Conservation (phyloP, 2,797 vertebrate species). For the Poeciliopsis presidionis region DNA sequence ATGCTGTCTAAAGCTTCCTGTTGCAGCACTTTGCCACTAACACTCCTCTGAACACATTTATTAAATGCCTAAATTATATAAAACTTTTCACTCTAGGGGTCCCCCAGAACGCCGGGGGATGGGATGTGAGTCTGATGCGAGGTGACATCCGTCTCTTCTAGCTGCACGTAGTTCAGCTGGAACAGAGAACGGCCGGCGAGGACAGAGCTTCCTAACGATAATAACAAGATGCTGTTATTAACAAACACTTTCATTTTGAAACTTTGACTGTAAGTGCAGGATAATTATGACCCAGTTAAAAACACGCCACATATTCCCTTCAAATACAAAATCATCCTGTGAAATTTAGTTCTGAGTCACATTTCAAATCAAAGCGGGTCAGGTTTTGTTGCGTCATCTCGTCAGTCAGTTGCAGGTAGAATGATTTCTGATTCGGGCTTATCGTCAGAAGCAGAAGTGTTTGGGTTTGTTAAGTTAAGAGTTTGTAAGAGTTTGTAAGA, state of each 20-base stretch:
- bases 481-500: neutral
- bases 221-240: neutral
- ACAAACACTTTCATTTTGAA: neutral
- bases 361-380: neutral
- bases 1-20: neutral
- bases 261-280: neutral
- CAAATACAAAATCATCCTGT: neutral
- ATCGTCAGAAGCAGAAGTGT: too few species aligned
- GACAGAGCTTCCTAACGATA: neutral
- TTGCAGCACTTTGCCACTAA: neutral
- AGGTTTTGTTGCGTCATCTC: neutral
- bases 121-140: slow-evolving; percentile 2
- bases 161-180: neutral
- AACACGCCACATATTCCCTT: neutral
- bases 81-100: slow-evolving; percentile 1
- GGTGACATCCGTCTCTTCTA: neutral
- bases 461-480: neutral
- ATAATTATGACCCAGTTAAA: neutral
- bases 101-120: neutral
- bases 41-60: slow-evolving; percentile 12
- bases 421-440: neutral
- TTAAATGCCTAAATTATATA: neutral
- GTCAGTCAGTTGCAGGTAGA: neutral
- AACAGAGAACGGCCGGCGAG: neutral
- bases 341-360: neutral